Percentiles rank a stretch among this genome's conserved stretches.
These are phyloP conservation scores for Pteropus alecto DNA, from an alignment of 2,113 vertebrate species.

Conservation along the genomic window DNA sequence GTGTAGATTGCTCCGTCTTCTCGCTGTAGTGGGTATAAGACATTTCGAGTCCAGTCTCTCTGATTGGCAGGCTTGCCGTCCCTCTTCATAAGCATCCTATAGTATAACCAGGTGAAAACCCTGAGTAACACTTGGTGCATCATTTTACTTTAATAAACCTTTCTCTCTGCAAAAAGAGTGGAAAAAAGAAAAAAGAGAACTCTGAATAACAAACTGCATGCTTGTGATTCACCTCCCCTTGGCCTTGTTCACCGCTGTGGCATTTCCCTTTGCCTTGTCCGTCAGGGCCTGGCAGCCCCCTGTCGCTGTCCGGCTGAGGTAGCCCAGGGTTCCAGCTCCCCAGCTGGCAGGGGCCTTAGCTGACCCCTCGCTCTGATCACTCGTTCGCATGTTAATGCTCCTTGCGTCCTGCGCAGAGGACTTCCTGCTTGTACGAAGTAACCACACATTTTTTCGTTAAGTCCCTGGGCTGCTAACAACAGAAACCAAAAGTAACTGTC, in stretches of 20 bases:
- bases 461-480: background rate
- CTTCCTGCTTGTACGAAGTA: background rate
- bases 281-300: background rate
- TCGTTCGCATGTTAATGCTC: background rate
- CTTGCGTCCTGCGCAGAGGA: too few species aligned
- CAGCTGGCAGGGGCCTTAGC: background rate
- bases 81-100: background rate
- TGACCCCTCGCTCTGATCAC: too few species aligned
- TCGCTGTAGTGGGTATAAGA: accelerated
- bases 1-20: accelerated
- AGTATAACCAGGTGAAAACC: background rate
- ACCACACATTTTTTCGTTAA: background rate
- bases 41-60: background rate
- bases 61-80: background rate
- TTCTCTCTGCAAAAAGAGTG: too few species aligned
- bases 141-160: too few species aligned
- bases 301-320: too few species aligned
- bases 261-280: background rate
- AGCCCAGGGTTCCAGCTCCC: background rate
- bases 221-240: background rate
- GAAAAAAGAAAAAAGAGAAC: background rate
- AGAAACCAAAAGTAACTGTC: background rate
- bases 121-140: too few species aligned
- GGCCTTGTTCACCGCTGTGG: accelerated
- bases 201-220: background rate